Evolutionary conservation across 2,113 vertebrate genomes (phyloP).

Genomic region (Gnathochromis pfefferi): DNA sequence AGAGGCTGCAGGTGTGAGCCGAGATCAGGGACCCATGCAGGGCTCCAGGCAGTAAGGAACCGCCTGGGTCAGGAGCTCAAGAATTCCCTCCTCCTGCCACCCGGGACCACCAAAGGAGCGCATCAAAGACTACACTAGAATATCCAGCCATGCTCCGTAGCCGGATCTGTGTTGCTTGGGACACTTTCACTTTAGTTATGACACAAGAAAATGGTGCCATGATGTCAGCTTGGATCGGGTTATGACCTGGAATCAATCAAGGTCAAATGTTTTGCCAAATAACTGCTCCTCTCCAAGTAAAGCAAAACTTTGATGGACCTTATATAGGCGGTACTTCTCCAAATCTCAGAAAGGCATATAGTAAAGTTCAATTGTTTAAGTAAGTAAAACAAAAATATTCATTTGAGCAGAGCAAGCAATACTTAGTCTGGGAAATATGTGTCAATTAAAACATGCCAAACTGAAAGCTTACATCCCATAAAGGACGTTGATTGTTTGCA

Average conservation of each 20-base stretch:
- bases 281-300: background rate
- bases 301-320: background rate
- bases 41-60: rapidly evolving
- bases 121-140: background rate
- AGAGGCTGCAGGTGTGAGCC: background rate
- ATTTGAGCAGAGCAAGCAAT: background rate
- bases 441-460: background rate
- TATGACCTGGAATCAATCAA: background rate
- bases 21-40: background rate
- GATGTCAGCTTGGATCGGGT: background rate
- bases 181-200: background rate
- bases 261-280: background rate
- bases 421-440: background rate
- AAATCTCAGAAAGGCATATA: rapidly evolving
- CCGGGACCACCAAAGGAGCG: rapidly evolving
- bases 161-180: background rate
- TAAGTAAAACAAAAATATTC: background rate
- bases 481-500: background rate
- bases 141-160: background rate
- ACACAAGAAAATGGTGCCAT: background rate
- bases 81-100: background rate
- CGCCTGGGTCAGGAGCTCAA: too few relatives aligned
- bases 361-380: background rate
- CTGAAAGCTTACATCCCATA: background rate
- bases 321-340: background rate